phyloP scores from a whole-genome alignment of 2,888 invertebrate genomes.

The Drosophila koepferae region DNA sequence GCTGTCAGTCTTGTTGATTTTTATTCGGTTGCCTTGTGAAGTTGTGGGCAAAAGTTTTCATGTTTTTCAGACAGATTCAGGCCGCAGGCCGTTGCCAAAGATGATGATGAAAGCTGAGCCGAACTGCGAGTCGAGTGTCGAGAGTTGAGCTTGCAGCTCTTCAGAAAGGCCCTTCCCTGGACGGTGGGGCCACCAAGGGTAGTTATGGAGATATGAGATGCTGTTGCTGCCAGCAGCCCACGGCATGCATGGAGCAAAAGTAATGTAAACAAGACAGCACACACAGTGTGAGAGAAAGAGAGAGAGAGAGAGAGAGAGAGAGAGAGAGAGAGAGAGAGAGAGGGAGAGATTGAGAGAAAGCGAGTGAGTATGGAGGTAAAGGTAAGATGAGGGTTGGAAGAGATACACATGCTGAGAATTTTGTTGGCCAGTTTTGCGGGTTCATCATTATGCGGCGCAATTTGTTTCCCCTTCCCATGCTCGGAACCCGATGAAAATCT shows the following conservation, averaged over 20 bases:
- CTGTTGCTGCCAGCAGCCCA: slow-evolving; percentile 24
- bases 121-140: slow-evolving; percentile 11
- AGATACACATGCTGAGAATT: slow-evolving; percentile 35
- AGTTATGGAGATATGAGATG: slow-evolving; percentile 2
- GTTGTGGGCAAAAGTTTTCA: slow-evolving; percentile 50
- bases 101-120: slow-evolving; percentile 57
- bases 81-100: slow-evolving; percentile 52
- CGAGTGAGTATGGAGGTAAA: neutral
- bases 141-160: slow-evolving; percentile 12
- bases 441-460: slow-evolving; percentile 37
- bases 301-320: neutral
- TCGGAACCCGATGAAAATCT: neutral
- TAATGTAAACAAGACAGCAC: slow-evolving; percentile 38
- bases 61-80: slow-evolving; percentile 43
- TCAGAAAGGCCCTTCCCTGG: neutral
- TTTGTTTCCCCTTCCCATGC: neutral
- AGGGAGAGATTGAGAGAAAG: neutral
- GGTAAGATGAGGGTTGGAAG: slow-evolving; percentile 6
- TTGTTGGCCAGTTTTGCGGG: slow-evolving; percentile 49
- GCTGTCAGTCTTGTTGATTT: slow-evolving; percentile 8
- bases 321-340: no score
- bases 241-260: slow-evolving; percentile 39
- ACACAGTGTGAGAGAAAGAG: neutral
- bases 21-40: slow-evolving; percentile 35
- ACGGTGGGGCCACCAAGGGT: slow-evolving; percentile 1